Percentiles rank a stretch among this genome's conserved stretches.
Evolutionary conservation across 2,113 vertebrate species (phyloP).

Genomic region (Saguinus midas): DNA sequence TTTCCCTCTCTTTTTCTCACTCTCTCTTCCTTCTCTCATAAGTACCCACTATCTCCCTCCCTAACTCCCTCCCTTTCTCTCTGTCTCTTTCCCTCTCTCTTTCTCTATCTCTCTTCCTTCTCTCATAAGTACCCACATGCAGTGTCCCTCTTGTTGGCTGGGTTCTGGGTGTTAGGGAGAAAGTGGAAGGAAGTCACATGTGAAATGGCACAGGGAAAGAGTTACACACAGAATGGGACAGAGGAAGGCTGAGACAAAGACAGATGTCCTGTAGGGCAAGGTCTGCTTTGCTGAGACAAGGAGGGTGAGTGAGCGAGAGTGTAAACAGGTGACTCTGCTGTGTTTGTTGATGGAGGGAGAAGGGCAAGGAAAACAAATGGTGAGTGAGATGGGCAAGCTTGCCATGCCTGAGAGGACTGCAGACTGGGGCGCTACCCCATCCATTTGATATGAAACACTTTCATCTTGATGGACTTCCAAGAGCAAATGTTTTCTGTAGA

Average conservation of each 20-base stretch:
- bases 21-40: no score
- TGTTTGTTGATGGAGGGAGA: not conserved
- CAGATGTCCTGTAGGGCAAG: not conserved
- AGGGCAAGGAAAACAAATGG: not conserved
- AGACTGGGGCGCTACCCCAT: not conserved
- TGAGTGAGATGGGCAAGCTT: rapidly evolving
- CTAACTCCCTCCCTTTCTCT: no score
- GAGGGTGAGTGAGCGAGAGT: not conserved
- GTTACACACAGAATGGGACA: no score
- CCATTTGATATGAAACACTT: rapidly evolving
- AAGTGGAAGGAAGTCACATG: rapidly evolving
- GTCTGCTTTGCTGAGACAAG: not conserved
- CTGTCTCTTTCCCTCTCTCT: no score
- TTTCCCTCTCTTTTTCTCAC: no score
- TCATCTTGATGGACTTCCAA: no score
- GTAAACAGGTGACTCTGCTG: rapidly evolving
- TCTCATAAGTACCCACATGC: rapidly evolving
- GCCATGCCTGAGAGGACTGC: not conserved
- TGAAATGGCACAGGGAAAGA: no score
- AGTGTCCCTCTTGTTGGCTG: not conserved
- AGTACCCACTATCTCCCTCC: no score
- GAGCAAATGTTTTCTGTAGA: not conserved
- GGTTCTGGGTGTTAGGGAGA: not conserved
- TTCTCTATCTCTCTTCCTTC: not conserved
- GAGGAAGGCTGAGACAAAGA: constrained; percentile 30